Evolutionary conservation across 2,888 invertebrate genomes (phyloP).

Genomic region (Sinodicranocentrus sp.): DNA sequence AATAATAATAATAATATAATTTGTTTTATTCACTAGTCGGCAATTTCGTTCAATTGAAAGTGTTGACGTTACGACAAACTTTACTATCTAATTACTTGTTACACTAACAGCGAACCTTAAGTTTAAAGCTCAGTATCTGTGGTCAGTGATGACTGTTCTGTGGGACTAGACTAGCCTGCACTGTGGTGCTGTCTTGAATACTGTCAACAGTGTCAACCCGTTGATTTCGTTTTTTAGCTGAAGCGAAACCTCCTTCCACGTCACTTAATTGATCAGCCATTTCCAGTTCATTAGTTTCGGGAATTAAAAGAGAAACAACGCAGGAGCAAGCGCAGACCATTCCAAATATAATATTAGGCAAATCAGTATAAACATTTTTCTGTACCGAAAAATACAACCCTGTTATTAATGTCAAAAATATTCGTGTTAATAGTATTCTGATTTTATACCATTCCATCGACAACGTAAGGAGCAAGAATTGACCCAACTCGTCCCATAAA

Average conservation of each 20-base stretch:
- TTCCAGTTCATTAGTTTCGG: constrained; percentile 73
- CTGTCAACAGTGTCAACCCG: not conserved
- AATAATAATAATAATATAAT: too few relatives aligned
- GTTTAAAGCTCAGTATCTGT: too few relatives aligned
- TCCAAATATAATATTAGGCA: constrained; percentile 74
- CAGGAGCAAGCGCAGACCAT: constrained; percentile 61
- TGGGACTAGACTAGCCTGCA: too few relatives aligned
- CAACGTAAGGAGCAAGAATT: constrained; percentile 73
- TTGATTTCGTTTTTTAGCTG: constrained; percentile 5
- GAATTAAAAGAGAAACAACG: constrained; percentile 64
- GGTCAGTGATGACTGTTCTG: too few relatives aligned
- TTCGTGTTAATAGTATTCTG: not conserved
- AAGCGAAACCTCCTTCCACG: constrained; percentile 26
- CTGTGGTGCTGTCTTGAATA: constrained; percentile 3
- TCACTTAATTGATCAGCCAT: constrained; percentile 71
- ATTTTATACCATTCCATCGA: constrained; percentile 67
- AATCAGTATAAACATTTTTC: constrained; percentile 69
- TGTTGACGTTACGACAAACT: too few relatives aligned
- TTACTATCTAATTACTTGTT: too few relatives aligned
- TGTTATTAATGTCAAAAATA: not conserved
- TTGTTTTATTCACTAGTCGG: too few relatives aligned
- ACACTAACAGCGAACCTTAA: too few relatives aligned
- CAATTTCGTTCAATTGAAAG: too few relatives aligned
- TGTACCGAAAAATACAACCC: constrained; percentile 22
- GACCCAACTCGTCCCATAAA: constrained; percentile 72